A percentile compares a stretch with the other conserved stretches of the same genome.
phyloP scores from a whole-genome alignment of 2,113 vertebrate species.

The Callorhinus ursinus region DNA sequence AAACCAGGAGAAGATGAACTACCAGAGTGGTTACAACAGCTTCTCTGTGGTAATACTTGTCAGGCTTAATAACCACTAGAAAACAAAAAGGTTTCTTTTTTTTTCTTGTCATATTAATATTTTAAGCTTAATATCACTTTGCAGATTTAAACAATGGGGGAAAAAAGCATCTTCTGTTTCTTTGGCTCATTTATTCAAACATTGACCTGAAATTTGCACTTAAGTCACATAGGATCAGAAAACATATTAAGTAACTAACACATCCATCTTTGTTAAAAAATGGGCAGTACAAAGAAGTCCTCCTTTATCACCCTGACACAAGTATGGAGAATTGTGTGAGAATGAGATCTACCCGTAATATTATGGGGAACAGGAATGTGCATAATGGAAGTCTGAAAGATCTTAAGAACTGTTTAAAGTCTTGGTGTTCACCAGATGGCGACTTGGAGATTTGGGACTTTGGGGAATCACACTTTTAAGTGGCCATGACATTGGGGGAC shows the following conservation, averaged over 20 bases:
- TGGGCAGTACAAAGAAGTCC: neutral
- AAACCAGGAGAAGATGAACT: neutral
- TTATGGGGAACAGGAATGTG: neutral
- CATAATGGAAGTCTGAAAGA: neutral
- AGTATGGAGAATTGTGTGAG: neutral
- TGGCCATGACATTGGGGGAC: neutral
- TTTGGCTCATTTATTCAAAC: conserved; percentile 2
- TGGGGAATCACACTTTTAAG: no score
- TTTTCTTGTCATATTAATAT: neutral
- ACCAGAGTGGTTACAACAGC: neutral
- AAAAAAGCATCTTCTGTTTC: neutral
- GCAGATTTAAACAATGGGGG: neutral
- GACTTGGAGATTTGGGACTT: neutral
- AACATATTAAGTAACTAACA: neutral
- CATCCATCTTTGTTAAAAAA: neutral
- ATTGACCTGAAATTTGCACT: neutral
- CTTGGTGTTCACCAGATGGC: neutral
- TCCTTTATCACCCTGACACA: neutral
- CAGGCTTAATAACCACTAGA: neutral
- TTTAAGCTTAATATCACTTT: neutral
- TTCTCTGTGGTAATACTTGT: neutral
- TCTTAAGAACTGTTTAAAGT: neutral
- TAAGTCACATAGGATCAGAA: neutral
- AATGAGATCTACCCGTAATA: neutral
- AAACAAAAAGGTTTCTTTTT: neutral